Evolutionary conservation across 2,888 invertebrate genomes (phyloP).

Genomic region (Cheilosia soror): DNA sequence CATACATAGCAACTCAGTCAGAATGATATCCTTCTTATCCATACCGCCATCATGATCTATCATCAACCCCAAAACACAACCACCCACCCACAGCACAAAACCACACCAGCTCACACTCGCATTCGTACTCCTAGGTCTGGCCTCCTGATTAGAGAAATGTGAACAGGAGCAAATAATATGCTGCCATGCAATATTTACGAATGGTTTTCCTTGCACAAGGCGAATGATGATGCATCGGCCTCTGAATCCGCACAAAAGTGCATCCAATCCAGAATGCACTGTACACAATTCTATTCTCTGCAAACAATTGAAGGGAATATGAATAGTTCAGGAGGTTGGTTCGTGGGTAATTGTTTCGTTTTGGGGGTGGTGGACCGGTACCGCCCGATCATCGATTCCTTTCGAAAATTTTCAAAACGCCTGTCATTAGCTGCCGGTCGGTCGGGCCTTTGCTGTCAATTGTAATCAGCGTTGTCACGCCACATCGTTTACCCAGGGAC

Average conservation of each 20-base stretch:
- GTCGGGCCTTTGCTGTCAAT: conserved; percentile 44
- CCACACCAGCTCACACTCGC: background rate
- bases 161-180: conserved; percentile 71
- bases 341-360: conserved; percentile 65
- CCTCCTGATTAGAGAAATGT: conserved; percentile 70
- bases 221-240: background rate
- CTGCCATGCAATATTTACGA: conserved; percentile 62
- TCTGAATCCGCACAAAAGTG: conserved; percentile 42
- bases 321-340: conserved; percentile 58
- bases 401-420: conserved; percentile 49
- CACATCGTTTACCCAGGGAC: conserved; percentile 60
- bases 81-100: conserved; percentile 10
- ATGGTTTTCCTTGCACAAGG: conserved; percentile 31
- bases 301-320: conserved; percentile 64
- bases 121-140: conserved; percentile 5
- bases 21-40: conserved; percentile 22
- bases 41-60: conserved; percentile 32
- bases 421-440: conserved; percentile 48
- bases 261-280: conserved; percentile 42
- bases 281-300: conserved; percentile 43
- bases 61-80: conserved; percentile 4
- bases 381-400: conserved; percentile 49
- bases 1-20: conserved; percentile 9
- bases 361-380: background rate
- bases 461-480: conserved; percentile 68